phyloP scores from a whole-genome alignment of 35 echinoderm and acorn worm species.

The Eucidaris tribuloides region DNA sequence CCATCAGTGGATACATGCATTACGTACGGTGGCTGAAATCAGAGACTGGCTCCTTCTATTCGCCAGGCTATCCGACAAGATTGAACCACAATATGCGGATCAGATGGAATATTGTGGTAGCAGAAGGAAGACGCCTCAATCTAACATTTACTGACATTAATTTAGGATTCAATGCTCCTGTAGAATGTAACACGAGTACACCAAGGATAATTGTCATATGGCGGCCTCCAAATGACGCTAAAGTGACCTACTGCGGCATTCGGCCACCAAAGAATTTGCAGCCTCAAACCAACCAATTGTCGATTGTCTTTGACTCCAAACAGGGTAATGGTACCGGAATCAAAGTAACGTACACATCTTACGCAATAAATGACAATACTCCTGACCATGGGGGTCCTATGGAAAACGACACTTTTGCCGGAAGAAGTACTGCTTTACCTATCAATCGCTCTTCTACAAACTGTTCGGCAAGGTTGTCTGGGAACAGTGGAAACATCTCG shows the following conservation, averaged over 20 bases:
- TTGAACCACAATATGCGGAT: background rate
- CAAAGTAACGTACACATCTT: background rate
- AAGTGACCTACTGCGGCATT: background rate
- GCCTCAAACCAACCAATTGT: background rate
- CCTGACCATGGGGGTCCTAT: background rate
- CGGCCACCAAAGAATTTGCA: background rate
- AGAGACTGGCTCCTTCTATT: background rate
- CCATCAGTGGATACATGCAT: too few relatives aligned
- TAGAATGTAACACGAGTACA: background rate
- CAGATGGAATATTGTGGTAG: background rate
- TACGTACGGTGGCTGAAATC: background rate
- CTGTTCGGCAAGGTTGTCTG: too few relatives aligned
- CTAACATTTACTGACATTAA: slow-evolving; percentile 36
- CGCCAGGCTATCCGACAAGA: background rate
- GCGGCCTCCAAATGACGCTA: background rate
- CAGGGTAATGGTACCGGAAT: slow-evolving; percentile 18
- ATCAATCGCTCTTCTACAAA: background rate
- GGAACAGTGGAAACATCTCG: too few relatives aligned
- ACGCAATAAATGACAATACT: background rate
- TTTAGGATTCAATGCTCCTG: background rate
- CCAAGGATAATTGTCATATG: background rate
- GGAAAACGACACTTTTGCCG: background rate
- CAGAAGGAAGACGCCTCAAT: background rate
- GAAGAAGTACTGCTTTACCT: background rate
- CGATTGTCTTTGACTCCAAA: background rate